Percentiles rank a stretch among this genome's conserved stretches.
Conservation (phyloP, 2,888 invertebrate species). For the Callyntrura sp. region DNA sequence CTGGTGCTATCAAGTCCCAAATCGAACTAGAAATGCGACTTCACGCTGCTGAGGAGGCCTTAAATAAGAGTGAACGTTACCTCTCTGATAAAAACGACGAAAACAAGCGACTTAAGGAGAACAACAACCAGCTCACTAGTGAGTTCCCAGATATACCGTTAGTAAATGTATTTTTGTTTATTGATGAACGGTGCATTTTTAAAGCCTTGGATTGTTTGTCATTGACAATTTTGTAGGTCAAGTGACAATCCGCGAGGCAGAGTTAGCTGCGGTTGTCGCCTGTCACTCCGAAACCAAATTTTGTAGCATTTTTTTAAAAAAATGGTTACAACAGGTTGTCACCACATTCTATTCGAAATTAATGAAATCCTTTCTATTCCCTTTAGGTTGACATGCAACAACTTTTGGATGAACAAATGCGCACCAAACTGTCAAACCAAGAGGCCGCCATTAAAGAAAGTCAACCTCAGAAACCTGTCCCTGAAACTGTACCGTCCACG, state of each 20-base stretch:
- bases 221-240: slow-evolving; percentile 81
- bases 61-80: slow-evolving; percentile 91
- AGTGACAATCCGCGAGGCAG: slow-evolving; percentile 89
- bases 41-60: slow-evolving; percentile 85
- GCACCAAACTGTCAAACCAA: slow-evolving; percentile 90
- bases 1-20: slow-evolving; percentile 81
- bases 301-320: no score
- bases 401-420: slow-evolving; percentile 95
- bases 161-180: neutral
- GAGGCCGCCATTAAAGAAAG: slow-evolving; percentile 80
- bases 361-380: neutral
- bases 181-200: neutral
- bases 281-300: no score
- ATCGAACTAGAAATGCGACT: slow-evolving; percentile 85
- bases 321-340: neutral
- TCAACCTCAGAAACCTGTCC: slow-evolving; percentile 76
- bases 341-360: neutral
- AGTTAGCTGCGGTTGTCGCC: slow-evolving; percentile 92
- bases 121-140: slow-evolving; percentile 92
- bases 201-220: slow-evolving; percentile 28
- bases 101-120: slow-evolving; percentile 92
- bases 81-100: slow-evolving; percentile 92
- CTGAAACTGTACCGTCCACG: slow-evolving; percentile 81
- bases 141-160: slow-evolving; percentile 86
- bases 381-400: slow-evolving; percentile 97